These are phyloP conservation scores for Oreortyx pictus DNA, from an alignment of 2,797 vertebrate genomes.

Conservation along the genomic window DNA sequence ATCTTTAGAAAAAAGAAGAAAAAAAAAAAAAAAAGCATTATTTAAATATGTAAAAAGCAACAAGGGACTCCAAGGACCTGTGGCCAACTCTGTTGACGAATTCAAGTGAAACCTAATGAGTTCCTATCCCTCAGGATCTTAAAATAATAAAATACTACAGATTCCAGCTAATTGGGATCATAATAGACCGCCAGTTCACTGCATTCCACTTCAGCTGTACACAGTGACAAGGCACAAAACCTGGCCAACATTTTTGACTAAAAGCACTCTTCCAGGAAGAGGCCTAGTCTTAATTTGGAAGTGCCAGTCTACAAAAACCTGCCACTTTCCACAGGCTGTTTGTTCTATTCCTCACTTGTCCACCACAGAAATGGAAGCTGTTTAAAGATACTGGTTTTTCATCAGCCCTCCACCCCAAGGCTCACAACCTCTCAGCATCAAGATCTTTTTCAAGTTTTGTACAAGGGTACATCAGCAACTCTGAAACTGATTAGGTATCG, in stretches of 20 bases:
- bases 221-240: not conserved
- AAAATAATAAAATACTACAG: not conserved
- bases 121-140: not conserved
- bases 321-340: not conserved
- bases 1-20: not conserved
- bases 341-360: not conserved
- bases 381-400: not conserved
- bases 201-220: not conserved
- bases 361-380: not conserved
- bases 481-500: not conserved
- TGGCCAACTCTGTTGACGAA: not conserved
- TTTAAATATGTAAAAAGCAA: not conserved
- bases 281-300: not conserved
- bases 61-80: not conserved
- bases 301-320: rapidly evolving
- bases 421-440: not conserved
- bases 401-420: not conserved
- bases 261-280: not conserved
- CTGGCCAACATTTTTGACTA: not conserved
- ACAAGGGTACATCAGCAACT: not conserved
- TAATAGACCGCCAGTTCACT: not conserved
- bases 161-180: not conserved
- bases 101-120: not conserved
- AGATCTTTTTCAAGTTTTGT: not conserved
- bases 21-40: not conserved